phyloP scores from a whole-genome alignment of 2,888 invertebrate genomes.

The Nudaria mundana region DNA sequence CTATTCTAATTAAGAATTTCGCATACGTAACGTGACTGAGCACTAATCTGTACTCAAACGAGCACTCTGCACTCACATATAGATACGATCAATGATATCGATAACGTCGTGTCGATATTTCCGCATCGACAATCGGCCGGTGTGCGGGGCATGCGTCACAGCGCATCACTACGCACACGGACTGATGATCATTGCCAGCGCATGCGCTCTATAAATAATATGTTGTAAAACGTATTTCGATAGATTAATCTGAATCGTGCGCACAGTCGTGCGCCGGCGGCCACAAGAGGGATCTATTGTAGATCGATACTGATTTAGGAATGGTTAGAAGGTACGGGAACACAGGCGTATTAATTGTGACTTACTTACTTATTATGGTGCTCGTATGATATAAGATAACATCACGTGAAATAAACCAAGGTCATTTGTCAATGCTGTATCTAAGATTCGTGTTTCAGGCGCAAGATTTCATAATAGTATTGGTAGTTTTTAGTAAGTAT shows the following conservation, averaged over 20 bases:
- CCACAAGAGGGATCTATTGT: slow-evolving; percentile 76
- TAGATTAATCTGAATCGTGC: slow-evolving; percentile 82
- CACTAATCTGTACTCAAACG: slow-evolving; percentile 22
- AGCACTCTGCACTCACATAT: slow-evolving; percentile 28
- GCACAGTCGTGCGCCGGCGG: slow-evolving; percentile 77
- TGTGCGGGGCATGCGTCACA: slow-evolving; percentile 40
- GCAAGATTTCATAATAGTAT: too few species aligned
- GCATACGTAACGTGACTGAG: slow-evolving; percentile 38
- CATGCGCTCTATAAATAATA: slow-evolving; percentile 82
- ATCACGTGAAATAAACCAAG: too few species aligned
- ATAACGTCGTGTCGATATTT: slow-evolving; percentile 42
- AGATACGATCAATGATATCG: slow-evolving; percentile 33
- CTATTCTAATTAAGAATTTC: slow-evolving; percentile 31
- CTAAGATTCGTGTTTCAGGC: too few species aligned
- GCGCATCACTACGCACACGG: slow-evolving; percentile 73
- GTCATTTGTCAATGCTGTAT: too few species aligned
- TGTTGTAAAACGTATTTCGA: slow-evolving; percentile 82
- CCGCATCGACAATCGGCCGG: slow-evolving; percentile 52
- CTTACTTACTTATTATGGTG: slow-evolving; percentile 23
- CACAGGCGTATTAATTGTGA: slow-evolving; percentile 31
- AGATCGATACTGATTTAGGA: slow-evolving; percentile 62
- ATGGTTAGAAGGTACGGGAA: slow-evolving; percentile 49
- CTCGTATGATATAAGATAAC: slow-evolving; percentile 13
- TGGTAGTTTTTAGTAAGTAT: too few species aligned
- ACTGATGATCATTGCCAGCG: slow-evolving; percentile 80